Base-by-base conservation (phyloP, 2,888 invertebrate species). In the Drosophila nigricruria region DNA sequence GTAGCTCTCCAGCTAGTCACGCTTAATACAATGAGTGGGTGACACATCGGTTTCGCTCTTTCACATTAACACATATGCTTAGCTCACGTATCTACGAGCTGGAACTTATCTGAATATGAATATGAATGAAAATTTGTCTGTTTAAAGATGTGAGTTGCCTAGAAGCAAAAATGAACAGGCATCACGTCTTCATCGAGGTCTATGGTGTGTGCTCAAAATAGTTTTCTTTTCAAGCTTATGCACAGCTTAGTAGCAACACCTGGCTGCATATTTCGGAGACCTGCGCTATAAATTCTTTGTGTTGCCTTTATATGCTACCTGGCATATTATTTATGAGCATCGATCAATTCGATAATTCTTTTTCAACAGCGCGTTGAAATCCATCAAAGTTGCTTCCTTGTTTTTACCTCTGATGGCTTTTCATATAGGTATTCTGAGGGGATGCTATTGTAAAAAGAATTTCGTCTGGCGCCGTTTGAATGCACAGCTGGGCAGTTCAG, bases 341-440 rank as follows among this genome's bases (percentile, higher is more conserved):
- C 70, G 79, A 76, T 76, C 77, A 82, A 82, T 82, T 82, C 63
- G 79, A 76, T 76, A 70, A 79, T 84, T 84, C 69, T 49, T 70
- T 79, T 76, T 68, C 70, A 70, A 56, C 82, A 61, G 47, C 65
- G 36, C 64, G 67, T 57, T 80, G 80, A 77, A 73, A 77, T 82
- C 71, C 71, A 80, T 80, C 78, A 77, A 74, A 53, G 14, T 36
- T 50, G 12, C 47, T 34, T 30, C 27, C 27, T 18, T 43, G 42
- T 32, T 69, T 62, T 47, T 43, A 40, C 50, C 18, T 30, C 16
- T 16, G 36, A 27, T 8, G 27, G 30, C n/a, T 36, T 18, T 47
- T 20, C 47, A 27, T n/a, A 25, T 16, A 27, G 36, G 25, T 45
- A 20, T 23, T 58, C 25, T 25, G 64, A 20, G 30, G 32, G 32